phyloP scores from a whole-genome alignment of 2,797 vertebrate species.

The Lateolabrax maculatus region DNA sequence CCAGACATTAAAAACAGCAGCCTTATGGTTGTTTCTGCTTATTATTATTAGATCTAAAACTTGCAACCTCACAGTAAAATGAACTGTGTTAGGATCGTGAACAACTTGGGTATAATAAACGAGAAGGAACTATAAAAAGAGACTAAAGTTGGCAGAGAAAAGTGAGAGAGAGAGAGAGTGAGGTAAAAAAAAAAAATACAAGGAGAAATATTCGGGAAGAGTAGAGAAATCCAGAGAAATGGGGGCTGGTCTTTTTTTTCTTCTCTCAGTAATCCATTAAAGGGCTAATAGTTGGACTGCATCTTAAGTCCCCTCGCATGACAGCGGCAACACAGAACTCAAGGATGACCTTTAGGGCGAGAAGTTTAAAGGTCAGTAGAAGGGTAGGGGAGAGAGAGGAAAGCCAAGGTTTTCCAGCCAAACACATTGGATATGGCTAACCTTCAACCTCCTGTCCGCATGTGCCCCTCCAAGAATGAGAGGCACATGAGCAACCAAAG shows the following conservation, averaged over 20 bases:
- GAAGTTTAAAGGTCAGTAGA: constrained; percentile 76
- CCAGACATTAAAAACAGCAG: constrained; percentile 24
- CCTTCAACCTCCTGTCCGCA: constrained; percentile 57
- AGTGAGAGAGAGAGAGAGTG: background rate
- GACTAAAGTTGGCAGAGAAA: background rate
- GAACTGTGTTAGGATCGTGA: constrained; percentile 12
- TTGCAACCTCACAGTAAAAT: background rate
- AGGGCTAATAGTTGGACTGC: constrained; percentile 42
- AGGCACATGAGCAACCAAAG: constrained; percentile 53
- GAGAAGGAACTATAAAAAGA: constrained; percentile 8
- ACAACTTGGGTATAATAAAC: background rate
- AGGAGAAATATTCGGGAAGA: constrained; percentile 7
- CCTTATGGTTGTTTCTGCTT: constrained; percentile 18
- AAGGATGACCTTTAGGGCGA: constrained; percentile 71
- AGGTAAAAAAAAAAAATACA: background rate
- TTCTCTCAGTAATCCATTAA: constrained; percentile 51
- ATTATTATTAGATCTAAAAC: constrained; percentile 29
- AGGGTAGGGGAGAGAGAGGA: constrained; percentile 50
- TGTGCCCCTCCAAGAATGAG: constrained; percentile 48
- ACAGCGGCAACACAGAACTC: constrained; percentile 57
- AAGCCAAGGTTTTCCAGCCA: constrained; percentile 52
- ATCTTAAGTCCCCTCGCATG: constrained; percentile 56
- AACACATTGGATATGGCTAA: constrained; percentile 65
- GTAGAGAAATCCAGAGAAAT: constrained; percentile 18
- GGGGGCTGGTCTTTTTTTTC: constrained; percentile 11